Evolutionary conservation across 2,888 invertebrate genomes (phyloP).

Genomic region (Lasius platythorax): DNA sequence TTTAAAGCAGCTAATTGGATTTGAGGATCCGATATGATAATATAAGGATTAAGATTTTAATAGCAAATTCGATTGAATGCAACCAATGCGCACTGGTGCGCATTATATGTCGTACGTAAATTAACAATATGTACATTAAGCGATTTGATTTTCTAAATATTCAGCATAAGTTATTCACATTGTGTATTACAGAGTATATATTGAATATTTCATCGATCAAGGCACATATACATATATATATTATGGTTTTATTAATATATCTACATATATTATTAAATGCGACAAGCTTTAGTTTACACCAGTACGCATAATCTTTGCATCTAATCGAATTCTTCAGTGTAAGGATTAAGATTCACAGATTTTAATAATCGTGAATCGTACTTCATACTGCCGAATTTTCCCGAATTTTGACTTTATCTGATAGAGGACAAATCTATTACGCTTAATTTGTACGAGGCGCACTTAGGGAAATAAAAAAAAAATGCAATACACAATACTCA

Average conservation of each 20-base stretch:
- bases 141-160: not conserved
- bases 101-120: not conserved
- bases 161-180: not conserved
- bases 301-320: not conserved
- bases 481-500: conserved; percentile 59
- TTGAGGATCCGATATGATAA: not conserved
- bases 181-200: not conserved
- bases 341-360: not conserved
- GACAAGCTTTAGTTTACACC: not conserved
- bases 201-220: not conserved
- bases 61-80: not conserved
- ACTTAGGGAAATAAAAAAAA: conserved; percentile 53
- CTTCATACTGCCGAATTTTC: conserved; percentile 35
- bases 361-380: not conserved
- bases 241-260: not conserved
- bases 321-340: not conserved
- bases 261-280: not conserved
- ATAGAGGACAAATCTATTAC: conserved; percentile 65
- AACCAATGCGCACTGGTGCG: not conserved
- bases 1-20: conserved; percentile 38
- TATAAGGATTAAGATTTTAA: conserved; percentile 29
- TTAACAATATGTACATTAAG: not conserved
- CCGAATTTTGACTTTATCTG: conserved; percentile 52
- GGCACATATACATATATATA: not conserved
- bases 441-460: conserved; percentile 64